Conservation (phyloP, 2,797 vertebrate species). For the Megaceryle alcyon region DNA sequence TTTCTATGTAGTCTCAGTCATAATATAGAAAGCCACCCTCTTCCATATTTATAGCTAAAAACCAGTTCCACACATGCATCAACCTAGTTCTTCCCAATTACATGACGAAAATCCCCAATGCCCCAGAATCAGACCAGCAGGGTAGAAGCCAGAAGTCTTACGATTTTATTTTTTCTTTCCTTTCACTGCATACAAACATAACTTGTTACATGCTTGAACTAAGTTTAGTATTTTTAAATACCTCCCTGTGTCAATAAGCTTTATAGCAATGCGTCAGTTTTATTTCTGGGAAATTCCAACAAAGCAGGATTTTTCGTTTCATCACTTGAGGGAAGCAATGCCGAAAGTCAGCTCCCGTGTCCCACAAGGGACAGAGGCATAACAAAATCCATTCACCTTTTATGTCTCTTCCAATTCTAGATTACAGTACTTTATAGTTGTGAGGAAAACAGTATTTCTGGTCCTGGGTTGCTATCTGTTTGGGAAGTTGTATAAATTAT, state of each 20-base stretch:
- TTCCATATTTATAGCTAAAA: neutral
- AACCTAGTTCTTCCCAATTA: neutral
- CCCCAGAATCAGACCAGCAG: neutral
- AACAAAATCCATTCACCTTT: neutral
- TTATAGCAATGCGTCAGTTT: neutral
- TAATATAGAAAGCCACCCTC: neutral
- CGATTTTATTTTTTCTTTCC: neutral
- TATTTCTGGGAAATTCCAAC: neutral
- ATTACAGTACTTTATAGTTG: neutral
- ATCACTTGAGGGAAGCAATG: neutral
- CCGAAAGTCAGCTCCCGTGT: neutral
- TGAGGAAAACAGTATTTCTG: slow-evolving; percentile 29
- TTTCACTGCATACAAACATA: neutral
- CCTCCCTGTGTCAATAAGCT: neutral
- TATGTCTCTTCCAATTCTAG: neutral
- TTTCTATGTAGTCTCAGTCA: neutral
- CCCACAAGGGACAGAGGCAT: neutral
- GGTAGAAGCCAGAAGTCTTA: neutral
- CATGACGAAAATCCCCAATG: fast-evolving
- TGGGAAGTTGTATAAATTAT: slow-evolving; percentile 28
- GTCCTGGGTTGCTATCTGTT: slow-evolving; percentile 44
- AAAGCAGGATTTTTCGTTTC: neutral
- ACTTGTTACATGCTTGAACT: neutral
- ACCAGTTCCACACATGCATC: neutral
- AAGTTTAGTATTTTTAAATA: slow-evolving; percentile 12